Conservation (phyloP, 1,140 invertebrate genomes). For the Anastatus disparis region DNA sequence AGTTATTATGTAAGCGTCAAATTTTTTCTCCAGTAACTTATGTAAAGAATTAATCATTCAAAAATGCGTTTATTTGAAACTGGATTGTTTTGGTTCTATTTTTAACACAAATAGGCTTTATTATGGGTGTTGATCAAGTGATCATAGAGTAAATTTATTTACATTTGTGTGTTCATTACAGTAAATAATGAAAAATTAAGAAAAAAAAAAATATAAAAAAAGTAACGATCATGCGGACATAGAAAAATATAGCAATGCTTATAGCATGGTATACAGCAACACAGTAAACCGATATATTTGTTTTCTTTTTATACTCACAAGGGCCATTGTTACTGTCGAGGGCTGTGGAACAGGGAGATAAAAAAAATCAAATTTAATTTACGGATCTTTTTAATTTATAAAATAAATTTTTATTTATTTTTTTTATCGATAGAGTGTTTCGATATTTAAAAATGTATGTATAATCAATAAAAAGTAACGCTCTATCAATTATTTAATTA, state of each 20-base stretch:
- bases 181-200: conserved; percentile 15
- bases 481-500: conserved; percentile 8
- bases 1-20: too few species aligned
- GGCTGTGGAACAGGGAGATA: conserved; percentile 74
- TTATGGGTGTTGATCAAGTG: too few species aligned
- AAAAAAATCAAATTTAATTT: conserved; percentile 64
- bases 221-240: conserved; percentile 45
- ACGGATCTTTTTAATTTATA: conserved; percentile 38
- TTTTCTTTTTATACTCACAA: conserved; percentile 79
- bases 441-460: neutral
- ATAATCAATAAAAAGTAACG: neutral
- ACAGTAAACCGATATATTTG: conserved; percentile 65
- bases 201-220: too few species aligned
- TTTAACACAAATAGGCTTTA: too few species aligned
- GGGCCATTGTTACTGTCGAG: conserved; percentile 84
- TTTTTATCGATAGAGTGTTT: conserved; percentile 17
- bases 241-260: conserved; percentile 49
- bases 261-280: conserved; percentile 57
- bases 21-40: neutral
- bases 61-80: neutral
- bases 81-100: too few species aligned
- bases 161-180: conserved; percentile 17
- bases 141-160: conserved; percentile 23
- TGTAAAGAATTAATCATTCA: neutral
- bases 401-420: conserved; percentile 36